Evolutionary conservation across 2,888 invertebrate genomes (phyloP), one percentile per base, ranked within the genome.

Genomic region (Tricholauxania praeusta): DNA sequence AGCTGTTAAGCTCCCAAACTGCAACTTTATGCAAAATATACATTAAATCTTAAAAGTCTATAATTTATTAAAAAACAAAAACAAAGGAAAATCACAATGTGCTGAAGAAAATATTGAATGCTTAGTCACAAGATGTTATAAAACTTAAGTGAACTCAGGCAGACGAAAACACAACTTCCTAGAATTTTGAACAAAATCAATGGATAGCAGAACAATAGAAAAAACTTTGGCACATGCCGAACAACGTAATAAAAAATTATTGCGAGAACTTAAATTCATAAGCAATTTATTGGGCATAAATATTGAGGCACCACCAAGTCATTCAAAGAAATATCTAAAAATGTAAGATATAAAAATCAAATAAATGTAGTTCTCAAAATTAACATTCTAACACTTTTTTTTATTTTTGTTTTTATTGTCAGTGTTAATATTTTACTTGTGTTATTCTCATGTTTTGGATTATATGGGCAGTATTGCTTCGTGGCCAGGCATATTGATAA

Each of bases 391-490:
- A 28, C 28, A 28, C 28, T 28, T 28, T 15, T 51, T 12, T 8
- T n/a, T n/a, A n/a, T 5, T 15, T n/a, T 22, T 32, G 7, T 19
- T 63, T 32, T 8, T 4, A 39, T 19, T 32, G 17, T 6, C 48
- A 68, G 68, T 19, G 6, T 68, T 22, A 57, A 17, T 57, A 14
- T 68, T 57, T 48, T 68, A 19, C 59, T 68, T 3, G 12, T 68
- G 57, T 14, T 57, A 12, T 22, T 57, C 48, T 48, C 68, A 19
- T 8, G 15, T 14, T 68, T 68, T 28, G 68, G 57, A 8, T 47
- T 68, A 15, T 68, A 59, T 49, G 68, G 68, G 12, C 68, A 68
- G 55, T 68, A 68, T 22, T 57, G 49, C n/a, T 59, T 47, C 22
- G 49, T 68, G 19, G 28, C 59, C 14, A 15, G 12, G 14, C 49